Evolutionary conservation across 2,113 vertebrate species (phyloP).

Genomic region (Parotia lawesii): DNA sequence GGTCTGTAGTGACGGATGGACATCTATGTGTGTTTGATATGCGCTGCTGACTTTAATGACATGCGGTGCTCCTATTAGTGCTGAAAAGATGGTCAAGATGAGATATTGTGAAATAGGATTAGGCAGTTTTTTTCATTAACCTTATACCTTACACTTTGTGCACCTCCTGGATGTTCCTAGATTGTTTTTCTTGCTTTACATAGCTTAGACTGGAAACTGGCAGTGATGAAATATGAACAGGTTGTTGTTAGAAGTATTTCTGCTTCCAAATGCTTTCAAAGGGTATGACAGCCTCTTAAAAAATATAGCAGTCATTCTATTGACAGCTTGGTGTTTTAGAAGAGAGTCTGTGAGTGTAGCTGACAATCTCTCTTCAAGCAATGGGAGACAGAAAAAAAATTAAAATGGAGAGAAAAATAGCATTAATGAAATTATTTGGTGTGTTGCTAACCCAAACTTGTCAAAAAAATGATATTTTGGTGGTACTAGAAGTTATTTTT

Average conservation of each 20-base stretch:
- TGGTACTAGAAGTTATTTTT: not conserved
- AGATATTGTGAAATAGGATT: not conserved
- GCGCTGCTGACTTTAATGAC: not conserved
- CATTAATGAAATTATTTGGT: not conserved
- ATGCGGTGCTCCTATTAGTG: rapidly evolving
- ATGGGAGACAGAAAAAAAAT: not conserved
- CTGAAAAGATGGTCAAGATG: not conserved
- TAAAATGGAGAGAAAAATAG: not conserved
- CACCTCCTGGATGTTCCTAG: not conserved
- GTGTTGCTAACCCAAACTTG: not conserved
- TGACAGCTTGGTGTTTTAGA: not conserved
- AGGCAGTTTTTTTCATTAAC: not conserved
- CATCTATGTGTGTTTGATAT: not conserved
- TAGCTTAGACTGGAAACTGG: not conserved
- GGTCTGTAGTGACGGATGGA: not conserved
- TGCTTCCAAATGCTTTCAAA: not conserved
- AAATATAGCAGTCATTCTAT: not conserved
- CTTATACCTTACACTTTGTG: not conserved
- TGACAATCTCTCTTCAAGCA: not conserved
- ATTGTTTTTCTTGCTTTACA: not conserved
- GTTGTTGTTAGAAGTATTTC: not conserved
- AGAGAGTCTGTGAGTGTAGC: not conserved
- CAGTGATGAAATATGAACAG: not conserved
- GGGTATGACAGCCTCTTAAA: not conserved
- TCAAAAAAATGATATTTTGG: not conserved